Base-by-base conservation (phyloP, 2,113 vertebrate species). In the Rynchops niger region DNA sequence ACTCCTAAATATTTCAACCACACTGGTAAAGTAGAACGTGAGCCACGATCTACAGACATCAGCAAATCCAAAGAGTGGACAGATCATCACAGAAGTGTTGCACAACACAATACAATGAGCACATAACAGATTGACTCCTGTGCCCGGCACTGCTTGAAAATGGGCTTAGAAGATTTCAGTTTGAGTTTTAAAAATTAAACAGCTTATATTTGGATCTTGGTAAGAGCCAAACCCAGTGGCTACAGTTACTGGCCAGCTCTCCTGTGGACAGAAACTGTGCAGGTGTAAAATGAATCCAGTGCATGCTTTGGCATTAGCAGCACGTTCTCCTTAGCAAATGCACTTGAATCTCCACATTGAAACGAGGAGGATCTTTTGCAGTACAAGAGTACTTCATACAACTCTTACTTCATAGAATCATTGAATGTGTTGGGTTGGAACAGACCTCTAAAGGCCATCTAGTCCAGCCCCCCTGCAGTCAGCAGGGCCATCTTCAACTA, bases 301-400 rank as follows among this genome's bases (percentile, higher is more conserved):
- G 92, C 65, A 71, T 25, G 47, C 42, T 59, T 58, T 81, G 53
- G 58, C 71, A 11, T 86, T 45, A 95, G 91, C 88, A 78, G 63
- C 22, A 10, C 30, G 38, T 43, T 92, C 97, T 96, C 94, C 91
- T 91, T 11, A 49, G 67, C 73, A 85, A 63, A 91, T 17, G 34
- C 77, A 88, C 91, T 88, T 80, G 83, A 95, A 93, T 70, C 88
- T 94, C 86, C 21, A n/a, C 26, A 6, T 11, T 29, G 82, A 77
- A 42, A 45, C 40, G 49, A 55, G 84, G 30, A 40, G 77, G 47
- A 45, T 15, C 50, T 85, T 49, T 36, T 67, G 73, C 59, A 89
- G 47, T 15, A 23, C 32, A 71, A 38, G 18, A 78, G 12, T 9
- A 63, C 47, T 50, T 95, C 53, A 70, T 12, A 27, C 53, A 72